phyloP scores from a whole-genome alignment of 2,797 vertebrate species.

The Semaprochilodus insignis region DNA sequence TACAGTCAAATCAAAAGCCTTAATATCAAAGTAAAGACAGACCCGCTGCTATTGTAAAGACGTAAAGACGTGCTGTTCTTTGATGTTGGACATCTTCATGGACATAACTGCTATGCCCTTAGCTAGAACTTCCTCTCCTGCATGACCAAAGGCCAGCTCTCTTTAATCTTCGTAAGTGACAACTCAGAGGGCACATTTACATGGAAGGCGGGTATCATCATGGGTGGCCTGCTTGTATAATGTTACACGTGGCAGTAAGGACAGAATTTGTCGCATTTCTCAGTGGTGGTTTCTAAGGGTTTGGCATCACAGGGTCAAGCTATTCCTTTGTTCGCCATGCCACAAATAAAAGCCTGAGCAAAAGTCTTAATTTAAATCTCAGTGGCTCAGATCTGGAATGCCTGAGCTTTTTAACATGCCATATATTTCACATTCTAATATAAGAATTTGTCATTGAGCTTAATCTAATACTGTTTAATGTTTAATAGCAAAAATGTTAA shows the following conservation, averaged over 20 bases:
- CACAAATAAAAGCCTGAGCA: neutral
- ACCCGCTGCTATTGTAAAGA: neutral
- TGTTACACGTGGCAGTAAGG: constrained; percentile 29
- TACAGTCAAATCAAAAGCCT: neutral
- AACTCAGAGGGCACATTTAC: constrained; percentile 46
- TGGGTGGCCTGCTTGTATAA: constrained; percentile 57
- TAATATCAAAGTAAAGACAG: neutral
- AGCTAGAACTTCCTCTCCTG: neutral
- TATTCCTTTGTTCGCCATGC: constrained; percentile 23
- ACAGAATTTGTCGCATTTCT: constrained; percentile 21
- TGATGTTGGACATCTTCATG: constrained; percentile 4
- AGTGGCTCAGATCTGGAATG: neutral
- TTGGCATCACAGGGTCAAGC: constrained; percentile 21
- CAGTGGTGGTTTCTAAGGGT: constrained; percentile 27
- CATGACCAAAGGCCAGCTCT: constrained; percentile 24
- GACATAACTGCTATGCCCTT: neutral
- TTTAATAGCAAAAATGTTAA: no score
- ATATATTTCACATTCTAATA: neutral
- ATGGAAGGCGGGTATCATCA: constrained; percentile 35
- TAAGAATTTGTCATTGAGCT: neutral
- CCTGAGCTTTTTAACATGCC: neutral
- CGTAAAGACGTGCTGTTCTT: neutral
- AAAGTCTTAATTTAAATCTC: neutral
- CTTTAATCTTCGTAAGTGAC: constrained; percentile 59
- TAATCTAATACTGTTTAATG: no score